These are phyloP conservation scores for Clarias fuscus DNA, from an alignment of 2,797 vertebrate genomes.

Conservation along the genomic window DNA sequence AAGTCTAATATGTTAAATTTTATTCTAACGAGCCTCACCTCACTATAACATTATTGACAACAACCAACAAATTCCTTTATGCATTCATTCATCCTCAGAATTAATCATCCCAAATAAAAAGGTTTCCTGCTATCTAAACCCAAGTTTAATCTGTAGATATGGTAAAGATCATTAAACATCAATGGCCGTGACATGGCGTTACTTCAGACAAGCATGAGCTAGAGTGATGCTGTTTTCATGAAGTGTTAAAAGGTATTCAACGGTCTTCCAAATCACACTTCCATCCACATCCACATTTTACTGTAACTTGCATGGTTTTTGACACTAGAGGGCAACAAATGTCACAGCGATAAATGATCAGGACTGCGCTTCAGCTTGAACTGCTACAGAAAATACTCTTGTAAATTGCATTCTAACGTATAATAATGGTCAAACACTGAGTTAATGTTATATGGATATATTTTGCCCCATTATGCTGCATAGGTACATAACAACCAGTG, in stretches of 20 bases:
- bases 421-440: neutral
- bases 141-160: neutral
- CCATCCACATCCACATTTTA: too few relatives aligned
- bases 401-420: neutral
- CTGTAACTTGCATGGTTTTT: neutral
- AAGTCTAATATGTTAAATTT: too few relatives aligned
- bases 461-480: neutral
- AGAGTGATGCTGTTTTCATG: neutral
- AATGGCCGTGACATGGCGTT: neutral
- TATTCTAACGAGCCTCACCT: neutral
- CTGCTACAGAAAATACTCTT: neutral
- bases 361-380: neutral
- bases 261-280: neutral
- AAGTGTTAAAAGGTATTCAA: neutral
- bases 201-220: neutral
- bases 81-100: neutral
- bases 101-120: neutral
- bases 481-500: neutral
- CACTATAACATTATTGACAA: too few relatives aligned
- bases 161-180: neutral
- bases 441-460: neutral
- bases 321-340: constrained; percentile 18
- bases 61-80: neutral
- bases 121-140: neutral
- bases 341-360: neutral